A percentile compares a stretch with the other conserved stretches of the same genome.
Evolutionary conservation across 2,888 invertebrate genomes (phyloP).

Genomic region (Drosophila percnosoma): DNA sequence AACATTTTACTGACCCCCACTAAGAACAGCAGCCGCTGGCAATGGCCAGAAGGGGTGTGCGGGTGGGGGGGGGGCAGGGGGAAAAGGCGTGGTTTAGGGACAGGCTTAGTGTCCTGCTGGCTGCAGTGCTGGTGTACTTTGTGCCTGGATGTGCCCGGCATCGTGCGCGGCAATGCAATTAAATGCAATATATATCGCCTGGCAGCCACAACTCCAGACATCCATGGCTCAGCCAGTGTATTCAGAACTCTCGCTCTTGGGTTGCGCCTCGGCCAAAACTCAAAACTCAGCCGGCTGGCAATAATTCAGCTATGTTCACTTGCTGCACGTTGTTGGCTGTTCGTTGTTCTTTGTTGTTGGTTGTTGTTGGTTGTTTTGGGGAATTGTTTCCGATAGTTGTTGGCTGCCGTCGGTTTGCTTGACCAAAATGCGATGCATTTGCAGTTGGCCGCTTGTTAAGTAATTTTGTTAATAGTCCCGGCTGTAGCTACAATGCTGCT

Average conservation of each 20-base stretch:
- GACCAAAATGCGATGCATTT: slow-evolving; percentile 58
- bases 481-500: slow-evolving; percentile 4
- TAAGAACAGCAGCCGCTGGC: slow-evolving; percentile 16
- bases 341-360: slow-evolving; percentile 13
- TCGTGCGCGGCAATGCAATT: slow-evolving; percentile 73
- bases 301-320: slow-evolving; percentile 65
- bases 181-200: slow-evolving; percentile 78
- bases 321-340: slow-evolving; percentile 17
- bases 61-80: too few species aligned
- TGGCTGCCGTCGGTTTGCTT: slow-evolving; percentile 29
- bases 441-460: slow-evolving; percentile 76
- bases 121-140: slow-evolving; percentile 19
- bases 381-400: slow-evolving; percentile 30
- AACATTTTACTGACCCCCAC: slow-evolving; percentile 52
- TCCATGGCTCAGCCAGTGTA: background rate
- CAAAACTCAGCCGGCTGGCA: slow-evolving; percentile 72
- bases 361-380: slow-evolving; percentile 9
- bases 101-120: slow-evolving; percentile 63
- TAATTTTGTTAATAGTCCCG: slow-evolving; percentile 77
- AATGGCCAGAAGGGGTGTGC: background rate
- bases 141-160: slow-evolving; percentile 23
- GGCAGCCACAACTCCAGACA: slow-evolving; percentile 23
- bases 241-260: slow-evolving; percentile 12
- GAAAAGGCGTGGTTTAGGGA: slow-evolving; percentile 6
- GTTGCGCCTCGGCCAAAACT: slow-evolving; percentile 50